Conservation (phyloP, 2,797 vertebrate species). For the Mus caroli region DNA sequence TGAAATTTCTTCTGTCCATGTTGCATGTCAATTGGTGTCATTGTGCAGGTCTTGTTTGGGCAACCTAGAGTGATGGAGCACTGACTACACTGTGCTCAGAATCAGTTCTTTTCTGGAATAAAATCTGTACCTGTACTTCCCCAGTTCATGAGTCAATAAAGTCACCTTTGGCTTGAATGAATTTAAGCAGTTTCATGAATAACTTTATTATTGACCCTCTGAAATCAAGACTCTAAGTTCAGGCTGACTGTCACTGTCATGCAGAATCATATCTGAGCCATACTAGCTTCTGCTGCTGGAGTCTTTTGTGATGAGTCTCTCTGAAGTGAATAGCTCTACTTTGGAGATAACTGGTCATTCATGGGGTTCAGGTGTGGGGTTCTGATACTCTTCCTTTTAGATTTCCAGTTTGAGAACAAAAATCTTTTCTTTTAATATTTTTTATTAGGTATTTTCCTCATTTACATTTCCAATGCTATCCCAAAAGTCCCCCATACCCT, state of each 20-base stretch:
- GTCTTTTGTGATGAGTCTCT: neutral
- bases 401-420: constrained; percentile 24
- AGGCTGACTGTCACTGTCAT: neutral
- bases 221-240: neutral
- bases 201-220: neutral
- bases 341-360: neutral
- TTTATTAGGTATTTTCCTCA: too few species aligned
- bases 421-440: too few species aligned
- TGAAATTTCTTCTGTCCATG: neutral
- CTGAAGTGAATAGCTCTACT: neutral
- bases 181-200: neutral
- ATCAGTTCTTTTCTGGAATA: neutral
- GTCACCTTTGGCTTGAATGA: neutral
- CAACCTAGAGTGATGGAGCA: neutral
- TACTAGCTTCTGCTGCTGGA: too few species aligned
- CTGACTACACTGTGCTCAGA: neutral
- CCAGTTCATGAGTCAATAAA: constrained; percentile 8
- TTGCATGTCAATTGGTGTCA: neutral
- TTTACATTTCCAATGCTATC: too few species aligned
- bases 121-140: neutral
- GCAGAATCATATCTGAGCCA: too few species aligned
- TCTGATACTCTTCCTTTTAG: neutral
- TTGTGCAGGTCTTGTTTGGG: neutral
- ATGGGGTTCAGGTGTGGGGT: neutral
- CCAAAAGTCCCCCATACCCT: too few species aligned